Evolutionary conservation across 2,888 invertebrate species (phyloP).

Genomic region (Crematogaster levior): DNA sequence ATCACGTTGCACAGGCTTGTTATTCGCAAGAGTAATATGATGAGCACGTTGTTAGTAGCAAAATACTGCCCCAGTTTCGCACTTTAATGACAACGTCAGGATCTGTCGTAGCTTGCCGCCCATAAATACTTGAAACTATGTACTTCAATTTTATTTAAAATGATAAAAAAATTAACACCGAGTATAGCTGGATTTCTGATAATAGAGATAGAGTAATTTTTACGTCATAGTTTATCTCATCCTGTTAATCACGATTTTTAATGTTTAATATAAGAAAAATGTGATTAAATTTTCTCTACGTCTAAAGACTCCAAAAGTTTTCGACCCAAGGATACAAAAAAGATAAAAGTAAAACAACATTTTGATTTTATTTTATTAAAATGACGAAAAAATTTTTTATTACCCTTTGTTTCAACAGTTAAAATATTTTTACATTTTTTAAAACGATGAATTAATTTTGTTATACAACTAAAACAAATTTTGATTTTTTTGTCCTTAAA

Average conservation of each 20-base stretch:
- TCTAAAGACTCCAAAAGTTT: neutral
- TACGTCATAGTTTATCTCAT: neutral
- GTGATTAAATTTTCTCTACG: neutral
- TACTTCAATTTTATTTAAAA: neutral
- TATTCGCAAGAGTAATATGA: too few species aligned
- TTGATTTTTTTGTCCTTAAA: neutral
- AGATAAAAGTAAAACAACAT: neutral
- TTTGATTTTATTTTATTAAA: too few species aligned
- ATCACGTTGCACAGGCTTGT: neutral
- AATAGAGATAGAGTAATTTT: neutral
- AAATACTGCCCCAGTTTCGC: conserved; percentile 4
- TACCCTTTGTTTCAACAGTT: neutral
- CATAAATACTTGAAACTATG: neutral
- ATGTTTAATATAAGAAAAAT: neutral
- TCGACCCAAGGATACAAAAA: neutral
- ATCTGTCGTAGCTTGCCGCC: neutral
- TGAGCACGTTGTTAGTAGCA: neutral
- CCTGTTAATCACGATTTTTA: neutral
- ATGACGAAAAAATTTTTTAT: too few species aligned
- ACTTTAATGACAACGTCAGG: neutral
- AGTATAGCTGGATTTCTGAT: neutral
- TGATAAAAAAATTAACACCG: neutral
- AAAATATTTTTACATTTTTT: neutral
- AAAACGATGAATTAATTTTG: neutral
- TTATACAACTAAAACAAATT: neutral